A percentile compares a stretch with the other conserved stretches of the same genome.
These are phyloP conservation scores for Eulithis prunata DNA, from an alignment of 2,888 invertebrate genomes.

Conservation along the genomic window DNA sequence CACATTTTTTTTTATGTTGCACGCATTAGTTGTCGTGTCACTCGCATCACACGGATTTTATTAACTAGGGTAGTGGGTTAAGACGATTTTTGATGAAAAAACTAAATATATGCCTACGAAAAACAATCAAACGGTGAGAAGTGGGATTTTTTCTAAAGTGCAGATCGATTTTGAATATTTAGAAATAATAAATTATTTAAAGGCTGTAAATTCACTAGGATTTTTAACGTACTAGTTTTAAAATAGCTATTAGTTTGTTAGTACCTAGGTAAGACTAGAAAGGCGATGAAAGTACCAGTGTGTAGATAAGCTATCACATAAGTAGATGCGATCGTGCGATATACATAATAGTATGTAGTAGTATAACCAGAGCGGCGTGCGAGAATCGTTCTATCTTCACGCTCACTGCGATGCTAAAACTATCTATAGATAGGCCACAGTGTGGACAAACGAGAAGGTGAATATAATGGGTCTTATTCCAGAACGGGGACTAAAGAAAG, in stretches of 20 bases:
- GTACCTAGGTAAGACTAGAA: not conserved
- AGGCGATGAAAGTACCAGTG: not conserved
- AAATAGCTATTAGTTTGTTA: too few species aligned
- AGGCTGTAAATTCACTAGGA: too few species aligned
- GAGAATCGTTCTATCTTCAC: conserved; percentile 53
- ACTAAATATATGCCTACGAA: too few species aligned
- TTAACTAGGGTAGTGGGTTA: conserved; percentile 22
- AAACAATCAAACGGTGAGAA: too few species aligned
- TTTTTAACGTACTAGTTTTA: too few species aligned
- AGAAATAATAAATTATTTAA: too few species aligned
- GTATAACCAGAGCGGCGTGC: conserved; percentile 15
- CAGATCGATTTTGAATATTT: too few species aligned
- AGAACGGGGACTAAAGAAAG: too few species aligned
- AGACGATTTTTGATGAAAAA: not conserved
- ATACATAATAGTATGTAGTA: conserved; percentile 19
- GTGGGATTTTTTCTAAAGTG: too few species aligned
- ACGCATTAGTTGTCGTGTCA: conserved; percentile 25
- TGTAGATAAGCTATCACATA: not conserved
- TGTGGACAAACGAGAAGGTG: conserved; percentile 12
- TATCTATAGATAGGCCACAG: conserved; percentile 15
- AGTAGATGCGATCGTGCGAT: too few species aligned
- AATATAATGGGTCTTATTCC: too few species aligned
- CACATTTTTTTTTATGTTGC: conserved; percentile 22
- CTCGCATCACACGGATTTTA: conserved; percentile 7
- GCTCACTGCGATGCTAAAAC: conserved; percentile 39